These are phyloP conservation scores for Amblyjoppa proteus DNA, from an alignment of 2,888 invertebrate genomes.

Conservation along the genomic window DNA sequence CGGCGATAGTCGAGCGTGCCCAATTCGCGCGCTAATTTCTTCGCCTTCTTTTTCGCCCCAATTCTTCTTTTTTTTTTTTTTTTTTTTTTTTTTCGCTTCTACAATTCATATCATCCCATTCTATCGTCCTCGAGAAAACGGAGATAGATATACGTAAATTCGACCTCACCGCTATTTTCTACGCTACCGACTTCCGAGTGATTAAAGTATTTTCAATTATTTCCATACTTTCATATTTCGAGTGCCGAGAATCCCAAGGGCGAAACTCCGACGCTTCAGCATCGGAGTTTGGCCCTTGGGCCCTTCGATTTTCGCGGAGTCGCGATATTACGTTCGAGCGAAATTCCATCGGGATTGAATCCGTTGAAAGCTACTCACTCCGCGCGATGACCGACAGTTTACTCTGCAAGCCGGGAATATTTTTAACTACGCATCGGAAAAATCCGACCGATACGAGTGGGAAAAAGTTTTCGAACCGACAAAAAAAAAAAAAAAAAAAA, in stretches of 20 bases:
- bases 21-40: too few species aligned
- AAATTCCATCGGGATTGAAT: not conserved
- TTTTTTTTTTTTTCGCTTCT: not conserved
- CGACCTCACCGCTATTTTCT: not conserved
- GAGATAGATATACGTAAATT: not conserved
- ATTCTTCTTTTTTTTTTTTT: not conserved
- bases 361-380: not conserved
- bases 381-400: not conserved
- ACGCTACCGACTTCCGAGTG: not conserved
- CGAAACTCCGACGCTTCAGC: too few species aligned
- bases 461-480: not conserved
- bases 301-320: too few species aligned
- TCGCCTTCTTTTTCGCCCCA: too few species aligned
- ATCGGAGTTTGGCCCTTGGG: too few species aligned
- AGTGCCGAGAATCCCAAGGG: not conserved
- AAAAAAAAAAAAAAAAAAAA: not conserved
- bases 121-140: not conserved
- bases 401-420: not conserved
- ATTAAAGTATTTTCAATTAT: not conserved
- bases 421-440: not conserved
- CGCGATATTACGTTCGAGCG: not conserved
- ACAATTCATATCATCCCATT: not conserved
- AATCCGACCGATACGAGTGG: not conserved
- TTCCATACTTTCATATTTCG: not conserved
- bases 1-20: not conserved